Conservation (phyloP, 2,888 invertebrate genomes). For the Smittia aterrima region DNA sequence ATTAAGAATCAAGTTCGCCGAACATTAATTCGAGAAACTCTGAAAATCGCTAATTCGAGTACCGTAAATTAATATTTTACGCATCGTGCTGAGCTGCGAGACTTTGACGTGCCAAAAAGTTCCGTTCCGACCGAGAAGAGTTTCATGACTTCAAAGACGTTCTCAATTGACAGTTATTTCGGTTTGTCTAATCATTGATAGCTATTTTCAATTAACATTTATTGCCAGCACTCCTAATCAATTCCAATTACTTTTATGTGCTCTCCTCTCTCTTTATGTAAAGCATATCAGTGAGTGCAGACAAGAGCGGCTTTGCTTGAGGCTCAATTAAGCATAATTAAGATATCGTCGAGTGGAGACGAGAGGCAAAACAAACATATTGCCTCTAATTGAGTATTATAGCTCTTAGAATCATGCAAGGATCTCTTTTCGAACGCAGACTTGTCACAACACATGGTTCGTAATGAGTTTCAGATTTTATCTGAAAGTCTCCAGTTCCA, state of each 20-base stretch:
- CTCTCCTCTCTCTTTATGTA: neutral
- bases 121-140: neutral
- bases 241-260: conserved; percentile 38
- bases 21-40: neutral
- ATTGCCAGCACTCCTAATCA: conserved; percentile 20
- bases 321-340: conserved; percentile 39
- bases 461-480: conserved; percentile 21
- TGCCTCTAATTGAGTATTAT: conserved; percentile 40
- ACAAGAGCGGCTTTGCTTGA: conserved; percentile 4
- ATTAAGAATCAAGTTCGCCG: neutral
- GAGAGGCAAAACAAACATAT: conserved; percentile 31
- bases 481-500: conserved; percentile 7
- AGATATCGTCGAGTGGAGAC: conserved; percentile 32
- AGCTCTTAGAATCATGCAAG: neutral
- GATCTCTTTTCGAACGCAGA: neutral
- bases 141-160: neutral
- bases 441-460: conserved; percentile 37
- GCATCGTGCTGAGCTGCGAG: neutral
- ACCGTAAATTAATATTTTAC: conserved; percentile 29
- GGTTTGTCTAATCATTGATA: conserved; percentile 1
- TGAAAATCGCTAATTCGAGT: conserved; percentile 6
- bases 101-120: neutral
- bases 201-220: conserved; percentile 31
- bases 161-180: conserved; percentile 26
- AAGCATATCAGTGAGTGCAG: neutral